Evolutionary conservation across 2,888 invertebrate genomes (phyloP).

Genomic region (Lepidonotus clava): DNA sequence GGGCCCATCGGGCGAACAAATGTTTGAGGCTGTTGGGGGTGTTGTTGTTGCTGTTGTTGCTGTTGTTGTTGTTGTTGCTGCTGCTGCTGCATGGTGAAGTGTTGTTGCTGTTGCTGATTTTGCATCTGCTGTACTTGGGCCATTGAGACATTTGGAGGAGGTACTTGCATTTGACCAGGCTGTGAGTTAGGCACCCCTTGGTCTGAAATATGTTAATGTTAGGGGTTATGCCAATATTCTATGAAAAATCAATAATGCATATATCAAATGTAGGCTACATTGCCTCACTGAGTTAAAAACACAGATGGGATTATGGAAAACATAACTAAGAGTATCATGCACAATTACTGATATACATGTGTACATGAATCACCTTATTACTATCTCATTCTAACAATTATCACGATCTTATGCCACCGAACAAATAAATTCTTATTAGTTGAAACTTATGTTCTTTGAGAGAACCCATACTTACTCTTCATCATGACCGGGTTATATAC

Average conservation of each 20-base stretch:
- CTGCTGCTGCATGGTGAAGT: background rate
- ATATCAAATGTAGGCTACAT: too few species aligned
- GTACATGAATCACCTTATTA: too few species aligned
- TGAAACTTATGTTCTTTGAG: too few species aligned
- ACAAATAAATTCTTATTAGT: too few species aligned
- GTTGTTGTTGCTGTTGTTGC: constrained; percentile 37
- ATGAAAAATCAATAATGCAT: too few species aligned
- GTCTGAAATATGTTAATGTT: constrained; percentile 58
- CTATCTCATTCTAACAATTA: too few species aligned
- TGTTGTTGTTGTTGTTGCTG: constrained; percentile 15
- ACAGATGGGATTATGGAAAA: too few species aligned
- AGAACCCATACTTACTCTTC: background rate
- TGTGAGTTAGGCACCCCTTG: constrained; percentile 56
- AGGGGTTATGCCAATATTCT: too few species aligned
- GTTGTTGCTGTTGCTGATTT: constrained; percentile 46
- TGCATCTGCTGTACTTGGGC: constrained; percentile 19
- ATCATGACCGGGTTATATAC: background rate
- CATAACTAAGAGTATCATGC: too few species aligned
- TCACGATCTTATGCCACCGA: too few species aligned
- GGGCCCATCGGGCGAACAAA: background rate
- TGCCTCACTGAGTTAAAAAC: too few species aligned
- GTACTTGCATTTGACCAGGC: background rate
- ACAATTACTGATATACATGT: too few species aligned
- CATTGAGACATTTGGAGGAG: background rate
- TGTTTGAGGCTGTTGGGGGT: background rate